Conservation (phyloP, 1,140 invertebrate species). For the Brachionus angularis region DNA sequence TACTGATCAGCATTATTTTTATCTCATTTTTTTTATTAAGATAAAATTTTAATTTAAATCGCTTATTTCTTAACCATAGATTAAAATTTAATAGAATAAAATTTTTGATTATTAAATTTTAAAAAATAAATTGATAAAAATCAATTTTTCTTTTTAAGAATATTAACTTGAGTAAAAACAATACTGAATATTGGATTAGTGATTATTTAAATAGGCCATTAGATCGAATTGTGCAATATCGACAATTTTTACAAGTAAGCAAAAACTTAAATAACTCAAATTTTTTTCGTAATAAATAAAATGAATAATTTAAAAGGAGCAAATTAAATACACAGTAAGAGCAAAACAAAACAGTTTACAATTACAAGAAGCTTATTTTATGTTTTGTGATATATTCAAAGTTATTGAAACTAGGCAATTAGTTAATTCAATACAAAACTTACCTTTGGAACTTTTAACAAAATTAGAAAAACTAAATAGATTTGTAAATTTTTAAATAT, state of each 20-base stretch:
- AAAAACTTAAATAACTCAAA: neutral
- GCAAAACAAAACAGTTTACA: neutral
- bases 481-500: neutral
- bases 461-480: conserved; percentile 17
- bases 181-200: conserved; percentile 28
- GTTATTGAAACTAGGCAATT: conserved; percentile 36
- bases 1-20: too few species aligned
- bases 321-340: conserved; percentile 27
- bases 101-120: neutral
- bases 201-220: conserved; percentile 35
- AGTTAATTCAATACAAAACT: conserved; percentile 34
- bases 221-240: conserved; percentile 11
- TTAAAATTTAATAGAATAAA: neutral
- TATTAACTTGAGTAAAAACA: neutral
- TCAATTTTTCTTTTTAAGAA: conserved; percentile 1
- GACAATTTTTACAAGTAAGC: conserved; percentile 42
- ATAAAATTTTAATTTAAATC: too few species aligned
- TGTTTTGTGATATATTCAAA: conserved; percentile 29
- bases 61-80: too few species aligned
- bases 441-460: conserved; percentile 12
- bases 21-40: too few species aligned
- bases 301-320: conserved; percentile 20
- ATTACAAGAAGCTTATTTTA: conserved; percentile 35
- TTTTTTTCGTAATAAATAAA: too few species aligned
- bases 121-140: neutral